Evolutionary conservation across 2,113 vertebrate genomes (phyloP), one percentile per base, ranked within the genome.

Genomic region (Rana temporaria): DNA sequence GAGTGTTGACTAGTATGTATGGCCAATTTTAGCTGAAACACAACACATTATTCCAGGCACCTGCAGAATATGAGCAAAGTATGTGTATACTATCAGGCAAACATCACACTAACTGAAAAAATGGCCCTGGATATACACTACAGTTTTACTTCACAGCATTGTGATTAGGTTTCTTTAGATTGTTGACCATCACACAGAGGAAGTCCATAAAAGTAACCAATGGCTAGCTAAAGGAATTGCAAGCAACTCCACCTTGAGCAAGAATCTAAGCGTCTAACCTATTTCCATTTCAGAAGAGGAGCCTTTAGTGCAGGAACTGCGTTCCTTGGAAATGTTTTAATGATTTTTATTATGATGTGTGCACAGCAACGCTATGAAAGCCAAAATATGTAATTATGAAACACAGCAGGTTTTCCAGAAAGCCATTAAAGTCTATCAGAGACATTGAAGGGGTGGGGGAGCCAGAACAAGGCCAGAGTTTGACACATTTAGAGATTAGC

Each of bases 371-470:
- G 72, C 72, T 76, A 76, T 52, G 34, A 66, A 82, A 74, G 70
- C 80, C 80, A 76, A 83, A 83, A 83, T 76, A 83, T 83, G 81
- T 83, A 83, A 83, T 83, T 83, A 83, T 83, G 72, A 83, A 83
- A 83, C 81, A 11, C 81, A 83, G 81, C 81, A 76, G 81, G 81
- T 83, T 60, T 83, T 76, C 81, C 53, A 83, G 81, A 76, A 83
- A 83, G 55, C 81, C 72, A 83, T 76, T 83, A 83, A 83, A 83
- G 71, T 76, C 71, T 83, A 83, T 76, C 71, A 52, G 81, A 66
- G 64, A 76, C 63, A 60, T 83, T 68, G 64, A 72, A 65, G 65
- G 62, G 81, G 52, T 60, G 62, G 81, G 56, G 32, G 53, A 56
- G 65, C 66, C 62, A 59, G 63, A 68, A 83, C 64, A 75, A 76